Percentiles rank a stretch among this genome's conserved stretches.
Evolutionary conservation across 2,888 invertebrate genomes (phyloP).

Genomic region (Argyra leucocephala): DNA sequence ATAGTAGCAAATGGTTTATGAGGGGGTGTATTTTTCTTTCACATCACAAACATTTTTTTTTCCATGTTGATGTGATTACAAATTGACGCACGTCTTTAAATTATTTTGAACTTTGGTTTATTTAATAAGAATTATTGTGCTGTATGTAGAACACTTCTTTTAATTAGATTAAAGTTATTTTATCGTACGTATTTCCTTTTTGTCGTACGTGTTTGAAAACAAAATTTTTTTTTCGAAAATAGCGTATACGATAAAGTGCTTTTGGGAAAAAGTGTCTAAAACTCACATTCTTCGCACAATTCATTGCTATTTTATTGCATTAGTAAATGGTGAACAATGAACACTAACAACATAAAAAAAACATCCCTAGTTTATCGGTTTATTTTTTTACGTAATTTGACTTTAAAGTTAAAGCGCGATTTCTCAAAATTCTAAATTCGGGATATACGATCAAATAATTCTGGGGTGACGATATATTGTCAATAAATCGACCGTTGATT

Average conservation of each 20-base stretch:
- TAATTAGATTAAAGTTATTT: not conserved
- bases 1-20: not conserved
- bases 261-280: not conserved
- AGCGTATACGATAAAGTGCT: not conserved
- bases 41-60: not conserved
- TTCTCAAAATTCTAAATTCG: not conserved
- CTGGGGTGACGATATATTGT: not conserved
- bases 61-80: not conserved
- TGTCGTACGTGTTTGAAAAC: not conserved
- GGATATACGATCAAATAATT: not conserved
- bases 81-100: not conserved
- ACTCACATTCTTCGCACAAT: not conserved
- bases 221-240: not conserved
- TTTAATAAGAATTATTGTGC: not conserved
- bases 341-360: not conserved
- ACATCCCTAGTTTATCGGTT: not conserved
- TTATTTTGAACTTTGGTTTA: not conserved
- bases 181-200: not conserved
- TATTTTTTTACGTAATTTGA: not conserved
- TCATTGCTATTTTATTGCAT: not conserved
- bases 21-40: not conserved
- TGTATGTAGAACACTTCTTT: not conserved
- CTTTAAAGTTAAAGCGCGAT: not conserved
- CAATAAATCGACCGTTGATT: too few species aligned
- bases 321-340: not conserved